These are phyloP conservation scores for Emys orbicularis DNA, from an alignment of 2,797 vertebrate genomes.

Conservation along the genomic window DNA sequence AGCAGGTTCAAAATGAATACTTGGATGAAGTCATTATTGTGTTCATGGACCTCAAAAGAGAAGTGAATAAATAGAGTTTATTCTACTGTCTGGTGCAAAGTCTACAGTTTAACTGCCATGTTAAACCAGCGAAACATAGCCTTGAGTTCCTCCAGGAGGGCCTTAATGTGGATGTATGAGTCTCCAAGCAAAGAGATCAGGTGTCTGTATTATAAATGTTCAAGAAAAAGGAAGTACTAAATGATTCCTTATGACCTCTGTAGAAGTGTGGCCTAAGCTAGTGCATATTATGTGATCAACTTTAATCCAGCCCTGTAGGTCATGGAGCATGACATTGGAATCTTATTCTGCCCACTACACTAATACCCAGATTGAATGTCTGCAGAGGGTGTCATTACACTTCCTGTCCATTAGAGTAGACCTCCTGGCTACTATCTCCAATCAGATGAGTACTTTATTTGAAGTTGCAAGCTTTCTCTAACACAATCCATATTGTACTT, in stretches of 20 bases:
- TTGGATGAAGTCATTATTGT: conserved; percentile 34
- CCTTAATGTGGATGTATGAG: conserved; percentile 44
- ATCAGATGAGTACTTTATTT: not conserved
- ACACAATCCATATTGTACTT: not conserved
- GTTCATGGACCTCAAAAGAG: conserved; percentile 3
- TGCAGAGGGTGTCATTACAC: not conserved
- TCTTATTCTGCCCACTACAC: conserved; percentile 22
- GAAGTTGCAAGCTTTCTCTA: not conserved
- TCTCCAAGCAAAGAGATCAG: conserved; percentile 21
- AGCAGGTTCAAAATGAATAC: conserved; percentile 25
- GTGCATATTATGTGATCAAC: not conserved
- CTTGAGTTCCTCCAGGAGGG: not conserved
- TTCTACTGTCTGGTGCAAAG: conserved; percentile 11
- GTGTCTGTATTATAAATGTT: conserved; percentile 43
- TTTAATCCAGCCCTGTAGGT: not conserved
- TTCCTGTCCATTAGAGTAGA: conserved; percentile 2
- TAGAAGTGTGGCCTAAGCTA: too few relatives aligned
- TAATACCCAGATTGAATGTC: conserved; percentile 29
- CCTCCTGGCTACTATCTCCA: not conserved
- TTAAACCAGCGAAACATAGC: conserved; percentile 51
- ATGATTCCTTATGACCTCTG: not conserved
- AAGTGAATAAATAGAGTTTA: conserved; percentile 41
- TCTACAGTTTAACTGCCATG: conserved; percentile 27
- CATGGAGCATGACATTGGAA: conserved; percentile 39
- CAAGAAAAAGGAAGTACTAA: conserved; percentile 34